Evolutionary conservation across 2,797 vertebrate genomes (phyloP).

Genomic region (Lateolabrax maculatus): DNA sequence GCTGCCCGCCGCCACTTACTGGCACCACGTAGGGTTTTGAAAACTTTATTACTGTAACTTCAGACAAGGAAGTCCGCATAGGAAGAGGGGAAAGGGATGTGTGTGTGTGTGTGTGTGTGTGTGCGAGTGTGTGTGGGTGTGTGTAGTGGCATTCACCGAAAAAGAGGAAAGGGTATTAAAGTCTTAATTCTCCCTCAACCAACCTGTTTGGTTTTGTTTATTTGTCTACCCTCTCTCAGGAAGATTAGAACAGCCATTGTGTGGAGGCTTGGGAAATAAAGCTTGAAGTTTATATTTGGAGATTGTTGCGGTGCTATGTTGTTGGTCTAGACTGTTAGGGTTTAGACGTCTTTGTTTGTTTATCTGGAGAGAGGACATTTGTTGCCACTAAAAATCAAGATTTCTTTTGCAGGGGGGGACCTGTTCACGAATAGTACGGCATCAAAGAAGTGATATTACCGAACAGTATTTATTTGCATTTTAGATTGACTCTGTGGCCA

Average conservation of each 20-base stretch:
- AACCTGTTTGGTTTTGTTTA: slow-evolving; percentile 69
- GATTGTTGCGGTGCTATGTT: slow-evolving; percentile 52
- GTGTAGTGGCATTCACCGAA: slow-evolving; percentile 53
- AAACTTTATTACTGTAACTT: slow-evolving; percentile 75
- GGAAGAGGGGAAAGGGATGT: slow-evolving; percentile 70
- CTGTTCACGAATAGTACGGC: not conserved
- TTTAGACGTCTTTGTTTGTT: slow-evolving; percentile 70
- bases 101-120: slow-evolving; percentile 36
- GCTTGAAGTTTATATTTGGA: slow-evolving; percentile 67
- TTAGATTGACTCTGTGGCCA: not conserved
- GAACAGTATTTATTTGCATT: not conserved
- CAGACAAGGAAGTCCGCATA: slow-evolving; percentile 74
- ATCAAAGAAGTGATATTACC: not conserved
- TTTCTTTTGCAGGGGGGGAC: not conserved
- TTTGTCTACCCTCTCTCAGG: slow-evolving; percentile 55
- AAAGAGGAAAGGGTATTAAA: slow-evolving; percentile 75
- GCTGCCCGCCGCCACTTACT: slow-evolving; percentile 41
- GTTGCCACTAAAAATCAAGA: slow-evolving; percentile 32
- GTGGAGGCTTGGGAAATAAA: slow-evolving; percentile 62
- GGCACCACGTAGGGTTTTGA: slow-evolving; percentile 43
- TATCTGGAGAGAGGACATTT: slow-evolving; percentile 46
- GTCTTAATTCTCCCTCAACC: slow-evolving; percentile 62
- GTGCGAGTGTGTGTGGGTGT: slow-evolving; percentile 17
- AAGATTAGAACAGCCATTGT: slow-evolving; percentile 69
- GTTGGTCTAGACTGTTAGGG: slow-evolving; percentile 61